These are phyloP conservation scores for Cotesia typhae DNA, from an alignment of 1,140 invertebrate species.

Conservation along the genomic window DNA sequence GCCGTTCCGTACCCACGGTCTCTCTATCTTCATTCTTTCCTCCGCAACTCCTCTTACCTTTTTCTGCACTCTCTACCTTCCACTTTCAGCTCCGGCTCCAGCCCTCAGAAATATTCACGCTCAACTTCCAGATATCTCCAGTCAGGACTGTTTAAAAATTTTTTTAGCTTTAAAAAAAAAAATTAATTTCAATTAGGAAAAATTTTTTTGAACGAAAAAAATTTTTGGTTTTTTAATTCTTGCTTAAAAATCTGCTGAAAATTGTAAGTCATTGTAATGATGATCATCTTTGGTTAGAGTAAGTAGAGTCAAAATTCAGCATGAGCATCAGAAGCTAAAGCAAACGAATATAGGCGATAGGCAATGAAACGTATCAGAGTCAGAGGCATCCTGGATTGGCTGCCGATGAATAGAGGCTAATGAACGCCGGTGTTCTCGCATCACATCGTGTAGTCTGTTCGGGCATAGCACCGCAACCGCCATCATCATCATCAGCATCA, in stretches of 20 bases:
- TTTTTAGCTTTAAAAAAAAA: too few species aligned
- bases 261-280: too few species aligned
- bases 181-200: too few species aligned
- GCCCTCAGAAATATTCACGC: not conserved
- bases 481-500: slow-evolving; percentile 33
- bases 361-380: slow-evolving; percentile 41
- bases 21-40: slow-evolving; percentile 38
- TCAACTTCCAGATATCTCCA: slow-evolving; percentile 6
- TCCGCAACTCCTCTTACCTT: slow-evolving; percentile 12
- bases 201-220: too few species aligned
- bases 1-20: slow-evolving; percentile 33
- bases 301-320: not conserved
- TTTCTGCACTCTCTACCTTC: not conserved
- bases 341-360: slow-evolving; percentile 17
- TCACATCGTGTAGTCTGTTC: slow-evolving; percentile 42
- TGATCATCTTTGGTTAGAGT: too few species aligned
- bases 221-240: too few species aligned
- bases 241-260: too few species aligned
- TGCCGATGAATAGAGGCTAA: slow-evolving; percentile 64
- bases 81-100: not conserved
- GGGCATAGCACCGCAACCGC: slow-evolving; percentile 6
- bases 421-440: slow-evolving; percentile 52
- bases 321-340: slow-evolving; percentile 15
- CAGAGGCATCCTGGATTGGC: slow-evolving; percentile 61
- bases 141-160: not conserved